These are phyloP conservation scores for Patella pellucida DNA, from an alignment of 2,888 invertebrate species.

Conservation along the genomic window DNA sequence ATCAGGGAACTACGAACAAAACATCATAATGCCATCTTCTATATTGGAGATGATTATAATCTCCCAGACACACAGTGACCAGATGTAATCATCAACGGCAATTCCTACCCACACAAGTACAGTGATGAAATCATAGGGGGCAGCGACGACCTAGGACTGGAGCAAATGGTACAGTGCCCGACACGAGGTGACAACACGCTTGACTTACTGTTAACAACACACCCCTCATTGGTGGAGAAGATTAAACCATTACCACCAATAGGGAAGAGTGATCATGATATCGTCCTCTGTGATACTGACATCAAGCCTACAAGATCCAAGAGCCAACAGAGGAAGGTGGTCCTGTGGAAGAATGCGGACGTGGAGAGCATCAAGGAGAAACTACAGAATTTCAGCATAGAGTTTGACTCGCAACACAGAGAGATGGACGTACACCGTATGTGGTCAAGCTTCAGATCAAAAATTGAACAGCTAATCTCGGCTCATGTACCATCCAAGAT, in stretches of 20 bases:
- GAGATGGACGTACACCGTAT: neutral
- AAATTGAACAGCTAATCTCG: neutral
- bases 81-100: neutral
- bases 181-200: slow-evolving; percentile 21
- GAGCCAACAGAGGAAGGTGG: slow-evolving; percentile 12
- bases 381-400: neutral
- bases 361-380: neutral
- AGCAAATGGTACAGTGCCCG: slow-evolving; percentile 25
- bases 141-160: slow-evolving; percentile 14
- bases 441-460: slow-evolving; percentile 12
- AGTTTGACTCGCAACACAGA: neutral
- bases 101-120: neutral
- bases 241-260: slow-evolving; percentile 13
- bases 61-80: slow-evolving; percentile 20
- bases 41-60: slow-evolving; percentile 20
- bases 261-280: slow-evolving; percentile 17
- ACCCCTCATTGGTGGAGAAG: slow-evolving; percentile 10
- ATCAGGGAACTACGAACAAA: neutral
- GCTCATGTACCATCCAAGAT: slow-evolving; percentile 15
- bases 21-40: slow-evolving; percentile 13
- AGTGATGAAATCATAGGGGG: neutral
- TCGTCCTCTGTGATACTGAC: slow-evolving; percentile 12
- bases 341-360: slow-evolving; percentile 21
- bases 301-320: neutral
- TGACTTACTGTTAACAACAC: slow-evolving; percentile 22